Conservation (phyloP, 23 tunicate species). For the Aplidium turbinatum region DNA sequence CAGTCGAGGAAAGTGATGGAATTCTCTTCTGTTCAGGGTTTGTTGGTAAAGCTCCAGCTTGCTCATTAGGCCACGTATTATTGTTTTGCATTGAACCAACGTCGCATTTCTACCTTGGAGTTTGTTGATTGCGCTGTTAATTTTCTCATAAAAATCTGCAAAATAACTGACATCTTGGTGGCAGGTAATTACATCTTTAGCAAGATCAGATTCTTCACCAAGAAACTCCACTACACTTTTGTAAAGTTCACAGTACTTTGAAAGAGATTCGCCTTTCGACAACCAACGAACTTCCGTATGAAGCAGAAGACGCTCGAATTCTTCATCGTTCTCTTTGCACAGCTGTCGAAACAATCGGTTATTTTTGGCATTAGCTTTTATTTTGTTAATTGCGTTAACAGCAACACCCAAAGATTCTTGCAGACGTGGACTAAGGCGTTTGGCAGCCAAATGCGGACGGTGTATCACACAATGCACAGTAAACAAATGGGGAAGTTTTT, state of each 20-base stretch:
- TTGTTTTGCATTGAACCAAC: too few relatives aligned
- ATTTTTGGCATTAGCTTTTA: slow-evolving; percentile 27
- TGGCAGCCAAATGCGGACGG: slow-evolving; percentile 36
- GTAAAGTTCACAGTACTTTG: slow-evolving; percentile 20
- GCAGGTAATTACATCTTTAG: slow-evolving; percentile 26
- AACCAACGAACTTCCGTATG: slow-evolving; percentile 13
- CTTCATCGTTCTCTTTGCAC: too few relatives aligned
- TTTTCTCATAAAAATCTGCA: too few relatives aligned
- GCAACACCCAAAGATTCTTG: slow-evolving; percentile 30
- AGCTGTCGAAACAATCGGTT: slow-evolving; percentile 18
- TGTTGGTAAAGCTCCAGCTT: slow-evolving; percentile 20
- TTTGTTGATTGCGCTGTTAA: slow-evolving; percentile 9
- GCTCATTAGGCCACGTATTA: too few relatives aligned
- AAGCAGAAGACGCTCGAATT: slow-evolving; percentile 11
- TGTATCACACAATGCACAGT: slow-evolving; percentile 45
- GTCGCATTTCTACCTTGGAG: too few relatives aligned
- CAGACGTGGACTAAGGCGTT: slow-evolving; percentile 13
- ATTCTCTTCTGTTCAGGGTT: slow-evolving; percentile 26
- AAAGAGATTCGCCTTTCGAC: not conserved
- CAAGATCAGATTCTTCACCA: slow-evolving; percentile 20
- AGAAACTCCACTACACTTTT: slow-evolving; percentile 26
- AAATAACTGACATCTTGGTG: slow-evolving; percentile 10
- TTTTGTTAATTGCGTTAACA: slow-evolving; percentile 30
- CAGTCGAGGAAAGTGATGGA: slow-evolving; percentile 25
- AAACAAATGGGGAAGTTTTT: slow-evolving; percentile 13